A percentile compares a stretch with the other conserved stretches of the same genome.
Evolutionary conservation across 2,797 vertebrate species (phyloP).

Genomic region (Sebastes glaucus): DNA sequence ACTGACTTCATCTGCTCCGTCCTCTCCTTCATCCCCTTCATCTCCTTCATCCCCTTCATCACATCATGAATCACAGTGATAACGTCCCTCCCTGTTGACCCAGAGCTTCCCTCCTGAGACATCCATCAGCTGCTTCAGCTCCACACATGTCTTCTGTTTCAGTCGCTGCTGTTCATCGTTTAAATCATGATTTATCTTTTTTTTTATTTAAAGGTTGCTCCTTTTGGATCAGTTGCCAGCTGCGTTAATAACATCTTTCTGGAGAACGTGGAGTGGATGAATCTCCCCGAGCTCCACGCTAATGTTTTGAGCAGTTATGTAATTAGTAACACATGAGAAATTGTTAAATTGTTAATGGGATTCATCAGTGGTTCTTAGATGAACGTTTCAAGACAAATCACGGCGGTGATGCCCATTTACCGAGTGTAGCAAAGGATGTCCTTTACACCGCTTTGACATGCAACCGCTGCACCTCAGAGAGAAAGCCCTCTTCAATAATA

Average conservation of each 20-base stretch:
- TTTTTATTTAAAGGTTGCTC: not conserved
- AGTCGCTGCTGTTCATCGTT: not conserved
- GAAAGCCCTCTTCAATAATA: slow-evolving; percentile 15
- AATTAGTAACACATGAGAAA: not conserved
- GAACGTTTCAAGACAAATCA: not conserved
- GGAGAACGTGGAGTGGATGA: not conserved
- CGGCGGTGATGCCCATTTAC: not conserved
- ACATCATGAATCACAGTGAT: not conserved
- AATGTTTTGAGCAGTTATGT: not conserved
- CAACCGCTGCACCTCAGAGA: not conserved
- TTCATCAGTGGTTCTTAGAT: not conserved
- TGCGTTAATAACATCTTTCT: not conserved
- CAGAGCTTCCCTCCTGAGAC: not conserved
- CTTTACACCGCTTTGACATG: slow-evolving; percentile 18
- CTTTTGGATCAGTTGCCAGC: slow-evolving; percentile 17
- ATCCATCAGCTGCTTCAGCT: slow-evolving; percentile 10
- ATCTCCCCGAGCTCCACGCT: not conserved
- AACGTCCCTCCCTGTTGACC: not conserved
- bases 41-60: not conserved
- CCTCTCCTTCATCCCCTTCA: not conserved
- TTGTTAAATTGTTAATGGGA: not conserved
- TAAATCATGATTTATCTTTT: not conserved
- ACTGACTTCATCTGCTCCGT: not conserved
- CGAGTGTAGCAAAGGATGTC: slow-evolving; percentile 5
- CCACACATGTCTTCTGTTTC: not conserved